Percentiles rank a stretch among this genome's conserved stretches.
These are phyloP conservation scores for Hestina assimilis DNA, from an alignment of 1,140 invertebrate genomes.

Conservation along the genomic window DNA sequence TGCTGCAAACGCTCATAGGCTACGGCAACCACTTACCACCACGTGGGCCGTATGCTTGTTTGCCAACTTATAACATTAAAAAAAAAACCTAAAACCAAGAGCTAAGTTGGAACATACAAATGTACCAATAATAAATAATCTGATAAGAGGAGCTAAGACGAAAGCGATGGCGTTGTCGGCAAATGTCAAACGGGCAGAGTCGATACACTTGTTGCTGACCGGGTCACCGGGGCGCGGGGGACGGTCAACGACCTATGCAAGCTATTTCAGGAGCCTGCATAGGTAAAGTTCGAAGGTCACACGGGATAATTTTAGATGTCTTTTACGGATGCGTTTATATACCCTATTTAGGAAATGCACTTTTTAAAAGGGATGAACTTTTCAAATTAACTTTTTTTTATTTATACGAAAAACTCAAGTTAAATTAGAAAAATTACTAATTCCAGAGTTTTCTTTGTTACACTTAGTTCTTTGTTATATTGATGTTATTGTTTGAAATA, in stretches of 20 bases:
- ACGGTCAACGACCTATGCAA: slow-evolving; percentile 60
- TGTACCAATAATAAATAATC: background rate
- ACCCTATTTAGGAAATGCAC: no score
- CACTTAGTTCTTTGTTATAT: no score
- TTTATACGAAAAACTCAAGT: no score
- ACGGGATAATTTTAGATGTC: slow-evolving; percentile 25
- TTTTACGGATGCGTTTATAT: no score
- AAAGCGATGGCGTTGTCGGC: slow-evolving; percentile 1
- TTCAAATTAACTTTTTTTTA: no score
- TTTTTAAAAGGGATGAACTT: no score
- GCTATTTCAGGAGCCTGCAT: slow-evolving; percentile 66
- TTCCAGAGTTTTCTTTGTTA: no score
- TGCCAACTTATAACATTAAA: background rate
- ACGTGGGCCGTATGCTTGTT: no score
- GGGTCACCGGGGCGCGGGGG: slow-evolving; percentile 51
- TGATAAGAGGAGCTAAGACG: background rate
- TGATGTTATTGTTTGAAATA: no score
- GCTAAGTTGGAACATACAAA: background rate
- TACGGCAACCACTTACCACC: no score
- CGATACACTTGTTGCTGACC: slow-evolving; percentile 75
- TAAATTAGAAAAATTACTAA: no score
- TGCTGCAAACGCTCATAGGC: no score
- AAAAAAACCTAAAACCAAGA: background rate
- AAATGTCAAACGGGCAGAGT: slow-evolving; percentile 70
- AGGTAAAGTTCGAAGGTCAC: slow-evolving; percentile 69